Evolutionary conservation across 1,140 invertebrate genomes (phyloP).

Genomic region (Drosophila punjabiensis): DNA sequence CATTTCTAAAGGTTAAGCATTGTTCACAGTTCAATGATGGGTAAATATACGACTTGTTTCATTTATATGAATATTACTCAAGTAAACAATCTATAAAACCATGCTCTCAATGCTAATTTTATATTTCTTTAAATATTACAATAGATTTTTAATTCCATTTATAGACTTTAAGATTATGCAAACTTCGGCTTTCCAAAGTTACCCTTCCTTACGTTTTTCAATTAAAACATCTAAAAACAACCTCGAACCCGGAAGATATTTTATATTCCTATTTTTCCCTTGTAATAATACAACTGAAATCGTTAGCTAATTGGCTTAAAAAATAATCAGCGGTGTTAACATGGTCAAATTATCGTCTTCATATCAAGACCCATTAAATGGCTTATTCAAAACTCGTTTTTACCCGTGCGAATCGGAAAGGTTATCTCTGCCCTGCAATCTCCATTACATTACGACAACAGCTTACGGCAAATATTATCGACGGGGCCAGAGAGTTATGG

Average conservation of each 20-base stretch:
- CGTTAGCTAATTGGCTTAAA: not conserved
- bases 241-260: not conserved
- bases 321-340: constrained; percentile 3
- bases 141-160: too few relatives aligned
- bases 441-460: constrained; percentile 24
- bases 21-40: not conserved
- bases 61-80: too few relatives aligned
- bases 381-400: constrained; percentile 10
- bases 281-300: not conserved
- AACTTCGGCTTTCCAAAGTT: not conserved
- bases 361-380: constrained; percentile 14
- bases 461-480: constrained; percentile 27
- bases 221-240: not conserved
- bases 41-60: too few relatives aligned
- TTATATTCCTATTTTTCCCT: too few relatives aligned
- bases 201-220: rapidly evolving
- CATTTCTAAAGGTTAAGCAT: not conserved
- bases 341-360: not conserved
- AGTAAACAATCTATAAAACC: too few relatives aligned
- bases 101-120: not conserved
- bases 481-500: constrained; percentile 15
- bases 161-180: too few relatives aligned
- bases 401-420: constrained; percentile 21
- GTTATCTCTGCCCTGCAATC: constrained; percentile 25
- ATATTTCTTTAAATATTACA: too few relatives aligned